Evolutionary conservation across 2,113 vertebrate species (phyloP), one percentile per base, ranked within the genome.

Genomic region (Neolamprologus hecqui): DNA sequence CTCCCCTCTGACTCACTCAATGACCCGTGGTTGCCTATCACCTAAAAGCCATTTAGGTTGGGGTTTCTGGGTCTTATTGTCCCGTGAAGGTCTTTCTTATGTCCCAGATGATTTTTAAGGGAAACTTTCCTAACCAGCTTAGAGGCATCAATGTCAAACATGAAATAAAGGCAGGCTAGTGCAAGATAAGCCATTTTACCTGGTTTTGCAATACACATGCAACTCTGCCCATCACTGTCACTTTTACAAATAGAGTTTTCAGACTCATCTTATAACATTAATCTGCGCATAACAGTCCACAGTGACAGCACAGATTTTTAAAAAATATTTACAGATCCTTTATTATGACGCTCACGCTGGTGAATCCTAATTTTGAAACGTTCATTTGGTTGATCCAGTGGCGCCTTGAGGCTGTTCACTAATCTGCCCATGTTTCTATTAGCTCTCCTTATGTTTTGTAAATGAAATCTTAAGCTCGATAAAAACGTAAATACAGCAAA

Each of bases 161-260:
- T 28, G 23, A 57, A 8, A 57, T 57, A 57, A 57, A 57, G 23
- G 12, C 13, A 57, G 23, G 23, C 55, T 28, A 57, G 12, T 57
- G 54, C 23, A 1, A 57, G 21, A 57, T 14, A 57, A 14, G 6
- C 54, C 54, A 57, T 57, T 57, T 28, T 28, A 57, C 13, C 54
- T 8, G 55, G 3, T 28, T 58, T 28, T 58, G 26, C 23, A 9
- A 28, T 15, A 28, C 13, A 28, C 13, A 4, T 28, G 26, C 26
- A 15, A 15, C 0, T 58, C 26, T 58, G 26, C 3, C 26, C 26
- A 31, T 31, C 13, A 58, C 1, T 1, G 55, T 15, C 13, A 58
- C 55, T 58, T 58, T 31, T 17, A 58, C 26, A 31, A 31, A 58
- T 31, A 28, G 57, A 28, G 57, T 60, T 60, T 35, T 63, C 58